These are phyloP conservation scores for Stratiolaelaps scimitus DNA, from an alignment of 1,140 invertebrate species.

Conservation along the genomic window DNA sequence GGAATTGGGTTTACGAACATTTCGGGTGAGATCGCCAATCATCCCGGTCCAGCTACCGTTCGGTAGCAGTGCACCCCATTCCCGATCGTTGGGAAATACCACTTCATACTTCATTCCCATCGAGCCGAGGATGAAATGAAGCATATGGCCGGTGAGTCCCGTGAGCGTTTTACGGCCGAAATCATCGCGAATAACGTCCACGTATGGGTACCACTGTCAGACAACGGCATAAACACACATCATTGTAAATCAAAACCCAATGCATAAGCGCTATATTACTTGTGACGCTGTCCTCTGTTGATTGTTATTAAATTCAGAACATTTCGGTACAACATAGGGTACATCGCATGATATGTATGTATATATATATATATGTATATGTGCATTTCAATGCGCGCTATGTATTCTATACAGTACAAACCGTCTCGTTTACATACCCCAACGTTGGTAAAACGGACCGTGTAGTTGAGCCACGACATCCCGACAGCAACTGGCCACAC, in stretches of 20 bases:
- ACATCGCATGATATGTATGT: no score
- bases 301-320: no score
- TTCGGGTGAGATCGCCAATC: constrained; percentile 11
- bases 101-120: constrained; percentile 24
- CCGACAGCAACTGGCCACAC: not conserved
- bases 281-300: no score
- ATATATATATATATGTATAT: no score
- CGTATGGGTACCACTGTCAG: constrained; percentile 11
- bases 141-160: not conserved
- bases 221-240: no score
- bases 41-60: constrained; percentile 26
- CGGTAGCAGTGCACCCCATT: not conserved
- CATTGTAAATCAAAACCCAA: no score
- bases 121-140: not conserved
- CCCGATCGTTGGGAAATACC: constrained; percentile 9
- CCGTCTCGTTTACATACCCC: constrained; percentile 13
- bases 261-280: no score
- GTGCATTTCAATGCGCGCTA: no score
- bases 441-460: constrained; percentile 21
- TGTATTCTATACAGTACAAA: no score
- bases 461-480: constrained; percentile 19
- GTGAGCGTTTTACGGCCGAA: constrained; percentile 2
- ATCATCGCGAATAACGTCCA: not conserved
- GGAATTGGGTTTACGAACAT: not conserved
- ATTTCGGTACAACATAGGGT: no score